These are phyloP conservation scores for Tapirus terrestris DNA, from an alignment of 2,113 vertebrate species.

Conservation along the genomic window DNA sequence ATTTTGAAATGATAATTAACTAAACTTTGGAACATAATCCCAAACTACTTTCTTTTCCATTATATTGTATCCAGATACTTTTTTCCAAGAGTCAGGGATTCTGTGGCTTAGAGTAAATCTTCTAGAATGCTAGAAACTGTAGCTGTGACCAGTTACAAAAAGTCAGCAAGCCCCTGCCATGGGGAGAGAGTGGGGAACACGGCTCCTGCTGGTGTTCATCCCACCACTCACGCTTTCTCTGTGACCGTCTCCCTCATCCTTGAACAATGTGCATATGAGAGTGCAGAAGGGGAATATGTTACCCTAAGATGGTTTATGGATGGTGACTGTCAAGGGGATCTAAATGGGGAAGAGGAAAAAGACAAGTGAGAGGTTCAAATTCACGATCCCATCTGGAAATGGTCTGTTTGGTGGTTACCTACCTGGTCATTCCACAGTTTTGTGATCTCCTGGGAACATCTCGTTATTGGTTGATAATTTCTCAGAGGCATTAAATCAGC, in stretches of 20 bases:
- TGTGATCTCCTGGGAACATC: not conserved
- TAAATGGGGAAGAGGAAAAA: not conserved
- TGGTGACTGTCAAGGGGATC: not conserved
- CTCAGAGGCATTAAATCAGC: not conserved
- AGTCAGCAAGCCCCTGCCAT: no score
- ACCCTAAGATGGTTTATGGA: not conserved
- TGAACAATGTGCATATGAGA: not conserved
- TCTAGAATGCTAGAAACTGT: no score
- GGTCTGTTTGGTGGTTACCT: not conserved
- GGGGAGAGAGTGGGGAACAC: fast-evolving
- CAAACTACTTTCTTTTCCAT: not conserved
- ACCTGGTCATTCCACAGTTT: not conserved
- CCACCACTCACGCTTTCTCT: fast-evolving
- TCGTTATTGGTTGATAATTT: not conserved
- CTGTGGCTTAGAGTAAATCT: not conserved
- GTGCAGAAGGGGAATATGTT: no score
- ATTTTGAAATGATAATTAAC: not conserved
- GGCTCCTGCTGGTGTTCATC: not conserved
- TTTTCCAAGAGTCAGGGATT: not conserved
- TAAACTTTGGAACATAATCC: not conserved
- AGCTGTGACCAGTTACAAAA: not conserved
- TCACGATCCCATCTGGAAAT: not conserved
- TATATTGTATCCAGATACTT: not conserved
- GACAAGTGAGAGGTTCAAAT: not conserved
- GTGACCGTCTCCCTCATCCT: not conserved